A percentile compares a stretch with the other conserved stretches of the same genome.
These are phyloP conservation scores for Neostethus bicornis DNA, from an alignment of 2,797 vertebrate species.

Conservation along the genomic window DNA sequence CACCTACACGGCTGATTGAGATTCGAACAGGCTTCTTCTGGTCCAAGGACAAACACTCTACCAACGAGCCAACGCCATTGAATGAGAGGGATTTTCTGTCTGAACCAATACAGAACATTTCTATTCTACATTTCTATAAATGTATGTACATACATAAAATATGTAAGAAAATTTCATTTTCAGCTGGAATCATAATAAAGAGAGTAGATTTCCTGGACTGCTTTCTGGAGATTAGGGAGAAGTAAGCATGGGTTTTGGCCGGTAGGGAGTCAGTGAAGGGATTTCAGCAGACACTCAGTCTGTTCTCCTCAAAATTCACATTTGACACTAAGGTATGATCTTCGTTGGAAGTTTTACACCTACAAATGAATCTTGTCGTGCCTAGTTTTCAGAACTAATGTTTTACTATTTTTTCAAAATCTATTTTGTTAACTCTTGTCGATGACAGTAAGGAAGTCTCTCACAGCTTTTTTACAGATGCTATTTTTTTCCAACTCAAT, in stretches of 20 bases:
- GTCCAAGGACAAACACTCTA: no score
- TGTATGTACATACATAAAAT: background rate
- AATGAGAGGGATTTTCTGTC: no score
- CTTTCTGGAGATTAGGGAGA: slow-evolving; percentile 46
- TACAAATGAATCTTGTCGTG: background rate
- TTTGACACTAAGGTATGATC: slow-evolving; percentile 66
- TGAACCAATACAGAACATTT: no score
- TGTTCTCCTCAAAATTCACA: slow-evolving; percentile 55
- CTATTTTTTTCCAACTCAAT: background rate
- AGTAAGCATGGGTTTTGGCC: slow-evolving; percentile 36
- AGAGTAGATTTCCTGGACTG: slow-evolving; percentile 50
- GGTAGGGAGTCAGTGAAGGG: slow-evolving; percentile 49
- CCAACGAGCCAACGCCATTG: no score
- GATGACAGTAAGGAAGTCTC: no score
- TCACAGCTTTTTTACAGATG: background rate
- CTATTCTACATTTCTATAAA: no score
- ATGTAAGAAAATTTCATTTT: slow-evolving; percentile 13
- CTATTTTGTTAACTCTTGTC: background rate
- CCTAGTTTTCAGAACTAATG: background rate
- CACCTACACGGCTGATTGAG: no score
- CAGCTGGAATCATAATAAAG: slow-evolving; percentile 59
- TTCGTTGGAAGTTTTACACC: slow-evolving; percentile 25
- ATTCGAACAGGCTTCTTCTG: no score
- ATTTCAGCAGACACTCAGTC: slow-evolving; percentile 55
- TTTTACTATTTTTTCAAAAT: background rate